Base-by-base conservation (phyloP, 2,797 vertebrate genomes). In the Chelon auratus region DNA sequence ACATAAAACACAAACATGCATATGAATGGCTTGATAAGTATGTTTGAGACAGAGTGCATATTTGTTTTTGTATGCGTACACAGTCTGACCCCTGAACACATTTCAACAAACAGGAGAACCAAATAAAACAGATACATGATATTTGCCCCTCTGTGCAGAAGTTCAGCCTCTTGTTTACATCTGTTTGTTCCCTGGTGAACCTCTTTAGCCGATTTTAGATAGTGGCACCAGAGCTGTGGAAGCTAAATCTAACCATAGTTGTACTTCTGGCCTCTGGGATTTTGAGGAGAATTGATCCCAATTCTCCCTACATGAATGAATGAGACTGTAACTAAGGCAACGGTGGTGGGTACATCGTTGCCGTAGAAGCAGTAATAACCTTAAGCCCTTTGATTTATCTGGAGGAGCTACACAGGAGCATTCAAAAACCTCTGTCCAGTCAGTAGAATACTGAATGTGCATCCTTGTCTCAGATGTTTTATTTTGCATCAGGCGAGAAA, bases 321-420 rank as follows among this genome's bases (percentile, higher is more conserved):
- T 62, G 68, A 4, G 51, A 71, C 67, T 24, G 76, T 80, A 85
- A 81, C 80, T 77, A 80, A 60, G 79, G 81, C 72, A 83, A 84
- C 72, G n/a, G 68, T 12, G 20, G 48, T n/a, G 11, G 69, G 68
- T 42, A 61, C 48, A 62, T 37, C 48, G 70, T 57, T 68, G 60
- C 58, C 64, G 68, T 64, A 63, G 69, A 80, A 75, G 62, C 75
- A 63, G 54, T 54, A 75, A 85, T 83, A 77, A 86, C 77, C 84
- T 81, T 48, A 82, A 79, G 75, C 53, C 56, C 80, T 84, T 84
- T 84, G 64, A 81, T 80, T 87, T 78, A 61, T 81, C 82, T 20
- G 20, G 75, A 26, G 64, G 30, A 62, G 51, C 62, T 50, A 42
- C 48, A 76, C 24, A 69, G 13, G 40, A 77, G 24, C 47, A 64